A percentile compares a stretch with the other conserved stretches of the same genome.
phyloP scores from a whole-genome alignment of 2,113 vertebrate genomes.

The Aspidoscelis tigris region DNA sequence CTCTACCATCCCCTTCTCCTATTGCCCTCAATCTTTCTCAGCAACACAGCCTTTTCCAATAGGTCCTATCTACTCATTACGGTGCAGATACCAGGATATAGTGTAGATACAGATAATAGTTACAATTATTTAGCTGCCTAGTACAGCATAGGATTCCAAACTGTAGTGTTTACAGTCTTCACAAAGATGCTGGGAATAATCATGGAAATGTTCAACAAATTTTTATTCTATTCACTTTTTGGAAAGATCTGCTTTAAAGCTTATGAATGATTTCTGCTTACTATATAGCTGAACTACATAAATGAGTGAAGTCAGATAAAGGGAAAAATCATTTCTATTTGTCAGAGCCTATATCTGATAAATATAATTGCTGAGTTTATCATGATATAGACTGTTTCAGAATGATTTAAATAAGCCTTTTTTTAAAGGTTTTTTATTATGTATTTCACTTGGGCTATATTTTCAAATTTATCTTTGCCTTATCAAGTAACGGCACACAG shows the following conservation, averaged over 20 bases:
- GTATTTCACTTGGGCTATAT: constrained; percentile 46
- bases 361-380: constrained; percentile 67
- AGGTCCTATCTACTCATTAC: too few species aligned
- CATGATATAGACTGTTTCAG: constrained; percentile 58
- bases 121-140: background rate
- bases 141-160: background rate
- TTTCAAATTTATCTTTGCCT: constrained; percentile 66
- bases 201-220: background rate
- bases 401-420: constrained; percentile 57
- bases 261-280: background rate
- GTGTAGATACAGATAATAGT: background rate
- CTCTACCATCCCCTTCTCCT: too few species aligned
- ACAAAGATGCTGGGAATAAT: background rate
- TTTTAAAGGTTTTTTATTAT: constrained; percentile 43
- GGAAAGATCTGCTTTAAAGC: background rate
- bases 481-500: constrained; percentile 42
- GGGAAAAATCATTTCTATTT: constrained; percentile 15
- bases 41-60: too few species aligned
- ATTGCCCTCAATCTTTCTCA: too few species aligned
- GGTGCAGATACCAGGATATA: background rate
- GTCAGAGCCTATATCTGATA: constrained; percentile 62
- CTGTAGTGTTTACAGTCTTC: constrained; percentile 22
- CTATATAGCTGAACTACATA: background rate
- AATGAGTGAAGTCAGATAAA: constrained; percentile 41
- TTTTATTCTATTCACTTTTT: background rate